These are phyloP conservation scores for Drosophila lacertosa DNA, from an alignment of 1,140 invertebrate species.

Conservation along the genomic window DNA sequence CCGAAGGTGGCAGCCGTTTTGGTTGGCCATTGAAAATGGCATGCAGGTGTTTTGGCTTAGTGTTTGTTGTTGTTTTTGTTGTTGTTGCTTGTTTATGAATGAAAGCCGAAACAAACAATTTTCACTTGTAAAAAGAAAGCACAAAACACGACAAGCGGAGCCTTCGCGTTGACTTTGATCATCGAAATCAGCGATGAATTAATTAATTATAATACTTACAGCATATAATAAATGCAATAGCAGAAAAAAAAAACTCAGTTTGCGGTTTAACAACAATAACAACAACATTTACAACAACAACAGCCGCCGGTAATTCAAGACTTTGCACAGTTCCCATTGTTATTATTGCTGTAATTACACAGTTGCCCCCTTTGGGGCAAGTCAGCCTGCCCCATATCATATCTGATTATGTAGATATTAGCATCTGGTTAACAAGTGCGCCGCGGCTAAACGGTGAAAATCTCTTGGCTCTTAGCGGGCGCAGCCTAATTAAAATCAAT, in stretches of 20 bases:
- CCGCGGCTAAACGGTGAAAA: conserved; percentile 77
- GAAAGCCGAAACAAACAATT: conserved; percentile 59
- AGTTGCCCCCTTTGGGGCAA: not conserved
- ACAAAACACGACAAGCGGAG: conserved; percentile 7
- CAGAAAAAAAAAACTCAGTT: conserved; percentile 61
- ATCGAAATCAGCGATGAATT: conserved; percentile 24
- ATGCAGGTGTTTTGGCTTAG: conserved; percentile 58
- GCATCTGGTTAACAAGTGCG: conserved; percentile 80
- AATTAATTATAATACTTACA: conserved; percentile 50
- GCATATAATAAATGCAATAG: conserved; percentile 68
- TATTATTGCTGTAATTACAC: conserved; percentile 65
- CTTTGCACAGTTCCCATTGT: conserved; percentile 64
- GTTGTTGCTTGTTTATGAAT: conserved; percentile 56
- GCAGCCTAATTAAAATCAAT: conserved; percentile 78
- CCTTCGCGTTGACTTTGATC: conserved; percentile 16
- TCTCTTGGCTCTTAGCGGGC: conserved; percentile 59
- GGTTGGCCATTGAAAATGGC: conserved; percentile 71
- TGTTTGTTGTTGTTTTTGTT: conserved; percentile 9
- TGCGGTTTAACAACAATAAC: conserved; percentile 63
- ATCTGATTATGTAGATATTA: conserved; percentile 57
- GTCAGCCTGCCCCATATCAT: conserved; percentile 2
- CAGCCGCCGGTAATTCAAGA: conserved; percentile 70
- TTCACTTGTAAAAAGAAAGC: conserved; percentile 54
- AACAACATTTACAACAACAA: conserved; percentile 37
- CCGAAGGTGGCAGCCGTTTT: conserved; percentile 50